phyloP scores from a whole-genome alignment of 2,113 vertebrate genomes.

The Sander vitreus region DNA sequence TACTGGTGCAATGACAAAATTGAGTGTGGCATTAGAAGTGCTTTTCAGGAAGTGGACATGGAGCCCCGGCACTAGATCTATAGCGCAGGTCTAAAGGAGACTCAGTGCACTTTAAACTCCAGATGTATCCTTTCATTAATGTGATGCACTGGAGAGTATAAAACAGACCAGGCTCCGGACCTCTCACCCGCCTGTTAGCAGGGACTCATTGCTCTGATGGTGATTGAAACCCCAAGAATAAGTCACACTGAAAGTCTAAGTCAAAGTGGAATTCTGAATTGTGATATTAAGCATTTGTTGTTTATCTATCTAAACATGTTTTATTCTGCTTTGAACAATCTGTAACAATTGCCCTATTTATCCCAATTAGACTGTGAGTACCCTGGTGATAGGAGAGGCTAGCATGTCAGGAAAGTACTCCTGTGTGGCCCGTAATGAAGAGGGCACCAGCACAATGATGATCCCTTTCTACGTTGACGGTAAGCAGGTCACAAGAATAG shows the following conservation, averaged over 20 bases:
- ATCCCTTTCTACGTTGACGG: slow-evolving; percentile 87
- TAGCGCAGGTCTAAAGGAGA: slow-evolving; percentile 39
- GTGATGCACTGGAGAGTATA: slow-evolving; percentile 37
- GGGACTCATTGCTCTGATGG: slow-evolving; percentile 19
- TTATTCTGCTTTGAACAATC: slow-evolving; percentile 20
- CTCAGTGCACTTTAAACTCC: slow-evolving; percentile 61
- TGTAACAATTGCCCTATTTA: slow-evolving; percentile 10
- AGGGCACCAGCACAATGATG: slow-evolving; percentile 69
- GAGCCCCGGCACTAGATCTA: slow-evolving; percentile 27
- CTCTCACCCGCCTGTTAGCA: slow-evolving; percentile 34
- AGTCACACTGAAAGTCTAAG: neutral
- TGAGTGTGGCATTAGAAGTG: slow-evolving; percentile 68
- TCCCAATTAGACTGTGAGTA: slow-evolving; percentile 84
- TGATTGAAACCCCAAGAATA: slow-evolving; percentile 13
- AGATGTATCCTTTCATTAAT: slow-evolving; percentile 78
- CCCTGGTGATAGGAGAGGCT: slow-evolving; percentile 75
- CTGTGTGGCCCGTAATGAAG: slow-evolving; percentile 85
- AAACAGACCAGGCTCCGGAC: slow-evolving; percentile 51
- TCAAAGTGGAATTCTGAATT: slow-evolving; percentile 10
- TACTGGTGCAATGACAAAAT: slow-evolving; percentile 55
- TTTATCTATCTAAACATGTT: neutral
- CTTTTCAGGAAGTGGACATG: slow-evolving; percentile 69
- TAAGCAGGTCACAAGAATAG: slow-evolving; percentile 72
- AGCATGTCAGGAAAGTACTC: slow-evolving; percentile 84
- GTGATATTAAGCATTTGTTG: slow-evolving; percentile 10